These are phyloP conservation scores for Pelodiscus sinensis DNA, from an alignment of 2,113 vertebrate genomes.

Conservation along the genomic window DNA sequence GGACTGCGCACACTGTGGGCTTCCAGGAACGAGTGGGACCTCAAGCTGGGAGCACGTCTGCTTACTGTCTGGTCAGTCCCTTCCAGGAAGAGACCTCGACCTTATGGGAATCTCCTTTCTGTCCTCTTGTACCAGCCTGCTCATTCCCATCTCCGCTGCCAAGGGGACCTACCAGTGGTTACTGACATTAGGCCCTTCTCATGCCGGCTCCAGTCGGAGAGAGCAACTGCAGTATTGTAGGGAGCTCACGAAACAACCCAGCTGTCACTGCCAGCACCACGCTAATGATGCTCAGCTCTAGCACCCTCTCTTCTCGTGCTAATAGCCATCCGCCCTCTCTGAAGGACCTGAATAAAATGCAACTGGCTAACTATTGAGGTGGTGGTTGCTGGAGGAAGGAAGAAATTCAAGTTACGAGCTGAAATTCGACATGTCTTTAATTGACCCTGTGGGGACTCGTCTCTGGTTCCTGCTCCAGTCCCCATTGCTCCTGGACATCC, in stretches of 20 bases:
- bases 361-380: too few relatives aligned
- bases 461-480: background rate
- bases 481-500: background rate
- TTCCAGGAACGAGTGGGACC: background rate
- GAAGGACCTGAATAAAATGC: background rate
- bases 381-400: background rate
- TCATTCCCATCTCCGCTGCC: background rate
- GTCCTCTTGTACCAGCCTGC: background rate
- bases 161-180: too few relatives aligned
- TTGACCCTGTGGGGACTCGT: background rate
- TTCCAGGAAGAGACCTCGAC: background rate
- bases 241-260: background rate
- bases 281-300: background rate
- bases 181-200: background rate
- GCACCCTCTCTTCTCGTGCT: background rate
- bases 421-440: background rate
- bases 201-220: background rate
- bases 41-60: background rate
- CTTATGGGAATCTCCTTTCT: background rate
- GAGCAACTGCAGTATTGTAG: background rate
- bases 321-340: background rate
- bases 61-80: background rate
- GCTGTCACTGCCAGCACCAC: background rate
- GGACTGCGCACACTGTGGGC: background rate
- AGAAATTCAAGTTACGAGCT: background rate